Base-by-base conservation (phyloP, 2,113 vertebrate species). In the Sinocyclocheilus anophthalmus region DNA sequence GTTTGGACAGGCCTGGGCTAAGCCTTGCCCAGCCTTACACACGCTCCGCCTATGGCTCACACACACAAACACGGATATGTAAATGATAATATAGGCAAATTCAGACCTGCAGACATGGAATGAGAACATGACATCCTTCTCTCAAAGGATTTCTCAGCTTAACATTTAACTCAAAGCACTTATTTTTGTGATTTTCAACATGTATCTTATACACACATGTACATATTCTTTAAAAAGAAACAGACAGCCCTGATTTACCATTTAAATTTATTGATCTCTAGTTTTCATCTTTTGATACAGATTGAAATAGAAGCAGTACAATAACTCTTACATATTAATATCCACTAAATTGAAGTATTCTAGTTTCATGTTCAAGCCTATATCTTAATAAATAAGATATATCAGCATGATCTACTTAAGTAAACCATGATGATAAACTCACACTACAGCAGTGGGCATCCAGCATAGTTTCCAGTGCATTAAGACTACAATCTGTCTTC, bases 261-360 rank as follows among this genome's bases (percentile, higher is more conserved):
- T 76, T 85, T 78, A 0, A 76, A 85, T 87, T 89, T 83, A 86
- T 86, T 88, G n/a, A 86, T 69, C 45, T 59, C 42, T 83, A 85
- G 26, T 39, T 72, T 22, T 82, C 57, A 70, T 85, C 45, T 48
- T 33, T 76, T 83, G 42, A 59, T 80, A 83, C 84, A 79, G 20
- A 76, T 67, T 65, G 45, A 39, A 86, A n/a, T 76, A 78, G 67
- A 55, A 85, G 80, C 39, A 37, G 42, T 50, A 85, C 61, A 78
- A 73, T 42, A 22, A n/a, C 18, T n/a, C 50, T 39, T 37, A 73
- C 39, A 75, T 70, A 87, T 76, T 77, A 37, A 70, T 77, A 63
- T 84, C 13, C 37, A 50, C 33, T 86, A 63, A 55, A 55, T 4
- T 55, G 16, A 67, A 10, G 16, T 83, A 69, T 37, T 48, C 45